Conservation (phyloP, 37 sponge, comb jelly and placozoan genomes). For the Eunapius fragilis region DNA sequence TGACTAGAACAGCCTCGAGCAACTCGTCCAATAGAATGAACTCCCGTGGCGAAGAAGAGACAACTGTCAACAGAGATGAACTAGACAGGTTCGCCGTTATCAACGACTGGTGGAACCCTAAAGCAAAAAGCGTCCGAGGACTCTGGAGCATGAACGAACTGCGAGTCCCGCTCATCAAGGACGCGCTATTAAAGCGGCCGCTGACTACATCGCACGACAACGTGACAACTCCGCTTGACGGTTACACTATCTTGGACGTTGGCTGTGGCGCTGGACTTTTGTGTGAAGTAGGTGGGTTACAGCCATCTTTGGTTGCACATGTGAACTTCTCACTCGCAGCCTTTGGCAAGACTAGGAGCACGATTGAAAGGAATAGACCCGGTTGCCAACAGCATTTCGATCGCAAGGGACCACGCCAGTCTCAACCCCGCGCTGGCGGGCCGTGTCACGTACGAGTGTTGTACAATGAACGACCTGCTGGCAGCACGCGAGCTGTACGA, state of each 20-base stretch:
- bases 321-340: constrained; percentile 15
- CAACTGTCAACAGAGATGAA: constrained; percentile 11
- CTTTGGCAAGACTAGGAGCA: constrained; percentile 64
- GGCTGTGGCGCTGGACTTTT: constrained; percentile 73
- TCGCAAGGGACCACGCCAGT: constrained; percentile 35
- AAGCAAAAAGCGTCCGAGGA: constrained; percentile 4
- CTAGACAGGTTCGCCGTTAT: constrained; percentile 18
- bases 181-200: constrained; percentile 31
- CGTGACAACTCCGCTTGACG: constrained; percentile 33
- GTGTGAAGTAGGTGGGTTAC: constrained; percentile 38
- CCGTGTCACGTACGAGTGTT: constrained; percentile 45
- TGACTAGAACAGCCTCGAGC: too few relatives aligned
- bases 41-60: too few relatives aligned
- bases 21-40: too few relatives aligned
- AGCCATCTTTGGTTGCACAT: too few relatives aligned
- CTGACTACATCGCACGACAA: not conserved
- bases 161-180: constrained; percentile 57
- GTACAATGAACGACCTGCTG: constrained; percentile 26
- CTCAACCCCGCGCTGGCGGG: constrained; percentile 9
- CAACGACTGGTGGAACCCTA: constrained; percentile 13
- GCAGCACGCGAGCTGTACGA: constrained; percentile 19
- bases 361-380: constrained; percentile 65
- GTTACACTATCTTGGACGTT: constrained; percentile 54
- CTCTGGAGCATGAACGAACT: constrained; percentile 62
- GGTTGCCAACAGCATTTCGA: constrained; percentile 6